A percentile compares a stretch with the other conserved stretches of the same genome.
Conservation (phyloP, 2,797 vertebrate species). For the Miichthys miiuy region DNA sequence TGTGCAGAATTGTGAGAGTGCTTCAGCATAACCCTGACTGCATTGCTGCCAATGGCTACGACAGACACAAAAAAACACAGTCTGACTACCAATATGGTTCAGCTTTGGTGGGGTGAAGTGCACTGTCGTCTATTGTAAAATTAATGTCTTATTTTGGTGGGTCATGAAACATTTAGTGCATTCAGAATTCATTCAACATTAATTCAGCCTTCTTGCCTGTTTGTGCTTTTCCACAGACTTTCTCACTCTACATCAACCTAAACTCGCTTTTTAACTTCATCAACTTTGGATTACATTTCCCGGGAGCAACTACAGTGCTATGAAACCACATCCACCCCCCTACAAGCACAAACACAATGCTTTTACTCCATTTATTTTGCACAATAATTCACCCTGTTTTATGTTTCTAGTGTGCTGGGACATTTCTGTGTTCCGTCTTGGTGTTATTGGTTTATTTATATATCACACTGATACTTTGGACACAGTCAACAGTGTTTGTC, state of each 20-base stretch:
- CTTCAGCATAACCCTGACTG: slow-evolving; percentile 10
- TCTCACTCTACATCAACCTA: slow-evolving; percentile 13
- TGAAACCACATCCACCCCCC: neutral
- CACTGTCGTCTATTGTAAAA: slow-evolving; percentile 28
- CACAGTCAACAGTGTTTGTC: neutral
- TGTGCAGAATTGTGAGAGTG: slow-evolving; percentile 7
- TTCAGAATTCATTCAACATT: slow-evolving; percentile 51
- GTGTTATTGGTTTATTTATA: neutral
- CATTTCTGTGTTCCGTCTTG: neutral
- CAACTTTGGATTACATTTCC: slow-evolving; percentile 19
- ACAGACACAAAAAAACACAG: slow-evolving; percentile 7
- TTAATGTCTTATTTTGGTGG: slow-evolving; percentile 35
- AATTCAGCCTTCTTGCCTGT: slow-evolving; percentile 18
- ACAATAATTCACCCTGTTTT: neutral
- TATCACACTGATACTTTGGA: neutral
- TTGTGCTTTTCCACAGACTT: slow-evolving; percentile 7
- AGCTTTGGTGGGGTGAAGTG: slow-evolving; percentile 24
- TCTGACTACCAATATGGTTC: slow-evolving; percentile 27
- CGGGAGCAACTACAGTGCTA: neutral
- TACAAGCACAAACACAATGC: neutral
- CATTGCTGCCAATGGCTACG: slow-evolving; percentile 11
- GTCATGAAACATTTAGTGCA: slow-evolving; percentile 42
- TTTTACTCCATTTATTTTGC: neutral
- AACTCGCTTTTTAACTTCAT: slow-evolving; percentile 3
- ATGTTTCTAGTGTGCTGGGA: neutral